Evolutionary conservation across 2,888 invertebrate genomes (phyloP).

Genomic region (Sclerodermus sp.): DNA sequence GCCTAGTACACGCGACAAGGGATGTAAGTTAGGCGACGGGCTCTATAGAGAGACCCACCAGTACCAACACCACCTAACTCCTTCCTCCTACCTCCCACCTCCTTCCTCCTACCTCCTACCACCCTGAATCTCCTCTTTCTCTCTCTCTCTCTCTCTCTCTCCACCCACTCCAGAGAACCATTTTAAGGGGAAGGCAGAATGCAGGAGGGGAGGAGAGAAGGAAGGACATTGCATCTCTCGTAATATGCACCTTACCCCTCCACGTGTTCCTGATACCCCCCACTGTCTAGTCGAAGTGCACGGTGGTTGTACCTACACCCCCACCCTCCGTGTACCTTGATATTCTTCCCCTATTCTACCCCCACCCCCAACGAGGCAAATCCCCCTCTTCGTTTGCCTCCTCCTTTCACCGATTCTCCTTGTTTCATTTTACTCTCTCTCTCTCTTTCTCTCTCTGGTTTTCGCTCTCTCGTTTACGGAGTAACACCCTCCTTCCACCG

Average conservation of each 20-base stretch:
- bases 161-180: too few species aligned
- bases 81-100: constrained; percentile 30
- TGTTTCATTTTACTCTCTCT: constrained; percentile 17
- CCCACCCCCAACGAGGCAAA: background rate
- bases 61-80: too few species aligned
- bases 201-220: too few species aligned
- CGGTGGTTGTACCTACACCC: background rate
- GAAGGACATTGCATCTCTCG: too few species aligned
- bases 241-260: constrained; percentile 18
- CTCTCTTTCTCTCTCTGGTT: constrained; percentile 12
- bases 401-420: constrained; percentile 13
- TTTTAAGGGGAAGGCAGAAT: too few species aligned
- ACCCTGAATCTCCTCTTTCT: too few species aligned
- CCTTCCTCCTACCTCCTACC: constrained; percentile 15
- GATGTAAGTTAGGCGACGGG: too few species aligned
- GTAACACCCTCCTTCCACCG: constrained; percentile 10
- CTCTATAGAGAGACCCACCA: constrained; percentile 14
- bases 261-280: constrained; percentile 18
- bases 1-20: too few species aligned
- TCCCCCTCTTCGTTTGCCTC: constrained; percentile 12
- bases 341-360: background rate
- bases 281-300: background rate
- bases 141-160: background rate
- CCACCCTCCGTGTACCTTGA: background rate
- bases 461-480: constrained; percentile 5